Evolutionary conservation across 1,140 invertebrate species (phyloP), one percentile per base, ranked within the genome.

Genomic region (Diprion similis): DNA sequence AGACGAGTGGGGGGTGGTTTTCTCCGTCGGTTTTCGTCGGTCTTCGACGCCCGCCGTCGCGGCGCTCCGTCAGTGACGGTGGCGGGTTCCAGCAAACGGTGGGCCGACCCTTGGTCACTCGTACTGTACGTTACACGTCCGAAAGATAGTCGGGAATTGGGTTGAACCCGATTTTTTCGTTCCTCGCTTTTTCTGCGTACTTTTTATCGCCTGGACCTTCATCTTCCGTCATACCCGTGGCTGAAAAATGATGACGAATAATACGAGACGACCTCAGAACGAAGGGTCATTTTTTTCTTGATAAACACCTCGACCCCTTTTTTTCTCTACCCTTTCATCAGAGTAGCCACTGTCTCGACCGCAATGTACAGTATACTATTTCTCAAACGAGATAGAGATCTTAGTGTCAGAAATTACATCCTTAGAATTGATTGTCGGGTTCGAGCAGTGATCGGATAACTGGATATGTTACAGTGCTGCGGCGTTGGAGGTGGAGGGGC

Each of bases 401-500:
- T 6, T 37, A 37, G 24, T 37, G 24, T 37, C 24, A 6, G 2
- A 37, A 37, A 37, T 37, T 37, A 37, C 24, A 37, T 37, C 24
- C 24, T 37, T 6, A 3, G 24, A 37, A 37, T 37, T 37, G 24
- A 37, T 37, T 37, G 24, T 37, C 24, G 24, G 24, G 24, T 37
- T 37, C 6, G 6, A 37, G 24, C 24, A 37, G 24, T 37, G 24
- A 37, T 37, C 24, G 6, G 2, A 37, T 37, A 37, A 37, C 13
- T 45, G 51, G 46, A 51, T 46, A 68, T 81, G 72, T 87, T 87
- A 74, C 82, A 88, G 87, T 88, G 86, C 84, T 88, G 87, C 86
- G 87, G 86, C 81, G 85, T 85, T 85, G 82, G 86, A 86, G 86
- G 87, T 87, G 86, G 85, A 84, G 84, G 82, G 84, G 84, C 85